Conservation (phyloP, 1,140 invertebrate species). For the Drosophila asahinai region DNA sequence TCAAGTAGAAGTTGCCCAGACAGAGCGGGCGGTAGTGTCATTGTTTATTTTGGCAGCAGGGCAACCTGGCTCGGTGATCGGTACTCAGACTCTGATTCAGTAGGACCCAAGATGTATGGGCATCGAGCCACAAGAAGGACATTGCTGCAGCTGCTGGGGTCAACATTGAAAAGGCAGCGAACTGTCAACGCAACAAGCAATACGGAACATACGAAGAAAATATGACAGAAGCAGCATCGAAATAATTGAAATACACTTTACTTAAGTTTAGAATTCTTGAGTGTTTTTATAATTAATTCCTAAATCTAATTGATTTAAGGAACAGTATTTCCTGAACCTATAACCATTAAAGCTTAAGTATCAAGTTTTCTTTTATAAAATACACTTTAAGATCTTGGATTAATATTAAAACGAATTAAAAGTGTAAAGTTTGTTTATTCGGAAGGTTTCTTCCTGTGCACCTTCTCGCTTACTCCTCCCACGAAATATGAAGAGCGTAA, state of each 20-base stretch:
- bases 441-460: background rate
- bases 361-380: no score
- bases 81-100: background rate
- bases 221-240: background rate
- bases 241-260: no score
- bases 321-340: no score
- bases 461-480: background rate
- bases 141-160: constrained; percentile 52
- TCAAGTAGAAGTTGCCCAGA: constrained; percentile 63
- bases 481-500: constrained; percentile 56
- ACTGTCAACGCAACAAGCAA: constrained; percentile 52
- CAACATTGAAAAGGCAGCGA: background rate
- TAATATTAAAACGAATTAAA: no score
- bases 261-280: background rate
- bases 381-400: no score
- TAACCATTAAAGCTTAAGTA: no score
- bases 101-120: constrained; percentile 17
- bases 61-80: constrained; percentile 12
- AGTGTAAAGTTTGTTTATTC: no score
- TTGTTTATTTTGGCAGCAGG: constrained; percentile 64
- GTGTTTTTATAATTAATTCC: background rate
- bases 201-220: background rate
- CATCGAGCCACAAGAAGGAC: constrained; percentile 32
- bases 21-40: constrained; percentile 68
- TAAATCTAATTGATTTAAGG: no score